Conservation (phyloP, 2,888 invertebrate genomes). For the Andrena bucephala region DNA sequence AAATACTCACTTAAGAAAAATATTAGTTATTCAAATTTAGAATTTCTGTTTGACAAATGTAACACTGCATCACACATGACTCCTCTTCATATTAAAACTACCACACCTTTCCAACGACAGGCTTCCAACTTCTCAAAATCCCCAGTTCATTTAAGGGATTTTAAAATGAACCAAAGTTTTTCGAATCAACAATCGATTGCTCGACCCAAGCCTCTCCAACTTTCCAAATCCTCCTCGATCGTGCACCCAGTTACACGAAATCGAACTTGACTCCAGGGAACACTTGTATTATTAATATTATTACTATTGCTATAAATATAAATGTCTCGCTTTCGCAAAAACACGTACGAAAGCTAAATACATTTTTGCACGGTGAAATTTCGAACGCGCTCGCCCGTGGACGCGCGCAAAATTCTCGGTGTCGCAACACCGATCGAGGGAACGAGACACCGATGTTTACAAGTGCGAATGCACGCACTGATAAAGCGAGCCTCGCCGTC, state of each 20-base stretch:
- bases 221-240: constrained; percentile 8
- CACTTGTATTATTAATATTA: not conserved
- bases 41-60: too few species aligned
- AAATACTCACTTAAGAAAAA: too few species aligned
- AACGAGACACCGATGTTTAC: constrained; percentile 25
- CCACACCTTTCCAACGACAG: too few species aligned
- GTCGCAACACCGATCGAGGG: too few species aligned
- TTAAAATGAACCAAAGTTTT: not conserved
- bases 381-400: not conserved
- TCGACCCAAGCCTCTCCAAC: not conserved
- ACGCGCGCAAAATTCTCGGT: not conserved
- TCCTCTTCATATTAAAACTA: too few species aligned
- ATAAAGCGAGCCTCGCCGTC: constrained; percentile 28
- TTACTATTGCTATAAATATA: too few species aligned
- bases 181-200: not conserved
- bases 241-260: not conserved
- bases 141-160: too few species aligned
- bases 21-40: too few species aligned
- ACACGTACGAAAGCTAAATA: too few species aligned
- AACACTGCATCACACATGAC: too few species aligned
- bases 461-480: constrained; percentile 10
- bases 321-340: too few species aligned
- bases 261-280: not conserved
- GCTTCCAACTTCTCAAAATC: too few species aligned
- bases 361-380: not conserved